These are phyloP conservation scores for Threskiornis aethiopicus DNA, from an alignment of 2,797 vertebrate genomes.

Conservation along the genomic window DNA sequence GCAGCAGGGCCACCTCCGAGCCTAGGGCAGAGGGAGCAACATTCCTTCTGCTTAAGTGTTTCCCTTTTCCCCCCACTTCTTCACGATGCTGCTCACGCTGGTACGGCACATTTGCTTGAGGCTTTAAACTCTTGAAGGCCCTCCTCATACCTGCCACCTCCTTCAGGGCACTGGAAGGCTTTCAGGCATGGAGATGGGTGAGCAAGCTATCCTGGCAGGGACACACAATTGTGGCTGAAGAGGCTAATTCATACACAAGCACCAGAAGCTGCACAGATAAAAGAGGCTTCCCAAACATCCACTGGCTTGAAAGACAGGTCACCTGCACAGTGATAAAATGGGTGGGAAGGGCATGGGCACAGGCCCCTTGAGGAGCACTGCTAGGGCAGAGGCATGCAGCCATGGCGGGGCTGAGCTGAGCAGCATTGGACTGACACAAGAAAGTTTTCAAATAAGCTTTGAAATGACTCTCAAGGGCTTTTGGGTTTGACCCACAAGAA, in stretches of 20 bases:
- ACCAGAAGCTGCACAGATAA: neutral
- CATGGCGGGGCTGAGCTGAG: neutral
- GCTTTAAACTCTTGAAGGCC: fast-evolving
- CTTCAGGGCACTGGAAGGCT: neutral
- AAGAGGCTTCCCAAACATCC: neutral
- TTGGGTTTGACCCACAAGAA: neutral
- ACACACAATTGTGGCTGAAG: fast-evolving
- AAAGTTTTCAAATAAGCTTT: neutral
- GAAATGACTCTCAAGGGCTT: neutral
- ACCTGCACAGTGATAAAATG: neutral
- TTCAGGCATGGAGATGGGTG: fast-evolving
- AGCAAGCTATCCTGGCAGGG: neutral
- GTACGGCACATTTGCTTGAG: neutral
- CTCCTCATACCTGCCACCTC: neutral
- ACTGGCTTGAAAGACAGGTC: neutral
- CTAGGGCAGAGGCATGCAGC: fast-evolving
- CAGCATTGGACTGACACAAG: neutral
- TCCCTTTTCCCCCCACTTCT: neutral
- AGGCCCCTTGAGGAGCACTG: neutral
- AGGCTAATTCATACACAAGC: neutral
- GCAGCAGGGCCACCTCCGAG: no score
- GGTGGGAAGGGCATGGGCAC: neutral
- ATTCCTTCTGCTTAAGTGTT: neutral
- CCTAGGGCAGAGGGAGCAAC: neutral
- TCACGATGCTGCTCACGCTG: neutral